These are phyloP conservation scores for Poeciliopsis retropinna DNA, from an alignment of 2,113 vertebrate genomes.

Conservation along the genomic window DNA sequence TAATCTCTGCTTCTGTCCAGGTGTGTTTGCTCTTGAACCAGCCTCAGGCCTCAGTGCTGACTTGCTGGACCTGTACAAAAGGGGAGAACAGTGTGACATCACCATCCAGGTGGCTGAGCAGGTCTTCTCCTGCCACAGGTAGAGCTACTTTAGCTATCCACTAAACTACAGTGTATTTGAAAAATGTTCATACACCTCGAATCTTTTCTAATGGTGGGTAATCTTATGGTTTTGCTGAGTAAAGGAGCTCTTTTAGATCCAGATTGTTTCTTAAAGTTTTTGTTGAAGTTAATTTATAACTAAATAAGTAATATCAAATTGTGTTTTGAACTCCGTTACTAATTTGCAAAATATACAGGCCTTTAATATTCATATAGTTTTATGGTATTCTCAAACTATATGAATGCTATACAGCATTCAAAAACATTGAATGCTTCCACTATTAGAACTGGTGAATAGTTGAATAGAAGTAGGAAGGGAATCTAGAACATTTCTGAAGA, in stretches of 20 bases:
- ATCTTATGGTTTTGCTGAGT: neutral
- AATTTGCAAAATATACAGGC: neutral
- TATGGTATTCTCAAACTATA: too few relatives aligned
- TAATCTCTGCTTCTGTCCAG: slow-evolving; percentile 23
- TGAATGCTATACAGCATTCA: too few relatives aligned
- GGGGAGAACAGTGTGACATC: slow-evolving; percentile 84
- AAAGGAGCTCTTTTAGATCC: neutral
- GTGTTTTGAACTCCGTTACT: too few relatives aligned
- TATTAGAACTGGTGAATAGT: too few relatives aligned
- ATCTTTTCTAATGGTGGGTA: neutral
- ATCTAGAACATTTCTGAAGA: too few relatives aligned
- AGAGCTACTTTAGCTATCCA: slow-evolving; percentile 22
- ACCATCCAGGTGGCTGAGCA: slow-evolving; percentile 86
- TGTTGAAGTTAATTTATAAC: too few relatives aligned
- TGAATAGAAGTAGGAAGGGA: too few relatives aligned
- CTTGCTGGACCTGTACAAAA: slow-evolving; percentile 85
- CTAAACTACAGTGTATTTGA: neutral
- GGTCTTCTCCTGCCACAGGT: slow-evolving; percentile 92
- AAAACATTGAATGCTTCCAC: too few relatives aligned
- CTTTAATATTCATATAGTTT: too few relatives aligned
- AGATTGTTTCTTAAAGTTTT: too few relatives aligned
- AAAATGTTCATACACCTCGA: neutral
- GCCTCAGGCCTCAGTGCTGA: slow-evolving; percentile 88
- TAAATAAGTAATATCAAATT: too few relatives aligned
- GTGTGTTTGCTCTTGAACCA: slow-evolving; percentile 72